These are phyloP conservation scores for Helicorthomorpha holstii DNA, from an alignment of 1,140 invertebrate species.

Conservation along the genomic window DNA sequence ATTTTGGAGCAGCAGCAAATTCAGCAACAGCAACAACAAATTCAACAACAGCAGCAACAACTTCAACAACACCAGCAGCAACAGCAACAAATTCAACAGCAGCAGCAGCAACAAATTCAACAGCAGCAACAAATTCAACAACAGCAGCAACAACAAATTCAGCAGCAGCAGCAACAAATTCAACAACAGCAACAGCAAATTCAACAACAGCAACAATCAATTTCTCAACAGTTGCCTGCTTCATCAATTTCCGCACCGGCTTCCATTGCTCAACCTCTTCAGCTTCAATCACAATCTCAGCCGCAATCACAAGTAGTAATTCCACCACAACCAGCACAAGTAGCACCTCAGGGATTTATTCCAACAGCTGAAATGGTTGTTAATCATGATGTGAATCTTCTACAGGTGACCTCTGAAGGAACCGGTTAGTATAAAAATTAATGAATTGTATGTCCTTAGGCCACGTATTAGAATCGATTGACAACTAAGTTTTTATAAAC, in stretches of 20 bases:
- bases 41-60: neutral
- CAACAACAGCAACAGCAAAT: neutral
- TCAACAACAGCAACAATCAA: too few species aligned
- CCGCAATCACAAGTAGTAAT: constrained; percentile 9
- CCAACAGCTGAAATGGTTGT: too few species aligned
- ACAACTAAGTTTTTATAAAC: too few species aligned
- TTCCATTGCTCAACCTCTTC: too few species aligned
- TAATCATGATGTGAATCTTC: too few species aligned
- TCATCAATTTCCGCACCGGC: too few species aligned
- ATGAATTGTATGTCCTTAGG: too few species aligned
- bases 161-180: neutral
- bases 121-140: neutral
- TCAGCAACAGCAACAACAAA: neutral
- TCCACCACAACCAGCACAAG: constrained; percentile 13
- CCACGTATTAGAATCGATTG: too few species aligned
- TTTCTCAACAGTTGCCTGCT: too few species aligned
- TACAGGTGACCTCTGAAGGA: too few species aligned
- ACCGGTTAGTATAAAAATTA: too few species aligned
- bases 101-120: neutral
- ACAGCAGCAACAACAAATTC: neutral
- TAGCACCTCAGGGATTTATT: constrained; percentile 7
- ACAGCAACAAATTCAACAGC: neutral
- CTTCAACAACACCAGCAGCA: neutral
- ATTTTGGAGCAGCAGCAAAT: neutral
- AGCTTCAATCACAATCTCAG: constrained; percentile 9